These are phyloP conservation scores for Rhamnusium bicolor DNA, from an alignment of 2,888 invertebrate genomes.

Conservation along the genomic window DNA sequence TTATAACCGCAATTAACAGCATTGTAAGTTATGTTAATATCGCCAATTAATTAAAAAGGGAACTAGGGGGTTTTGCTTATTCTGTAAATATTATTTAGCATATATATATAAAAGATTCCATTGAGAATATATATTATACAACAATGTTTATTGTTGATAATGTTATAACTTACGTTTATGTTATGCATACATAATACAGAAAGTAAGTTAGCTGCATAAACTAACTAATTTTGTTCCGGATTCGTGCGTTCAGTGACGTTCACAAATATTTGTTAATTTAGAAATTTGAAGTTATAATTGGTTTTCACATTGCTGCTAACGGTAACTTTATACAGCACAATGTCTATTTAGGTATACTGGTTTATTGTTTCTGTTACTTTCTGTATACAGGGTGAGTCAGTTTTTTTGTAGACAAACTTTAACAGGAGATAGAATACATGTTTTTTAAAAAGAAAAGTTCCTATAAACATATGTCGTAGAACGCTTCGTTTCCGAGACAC, in stretches of 20 bases:
- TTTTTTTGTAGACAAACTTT: no score
- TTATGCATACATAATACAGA: conserved; percentile 10
- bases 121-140: background rate
- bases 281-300: conserved; percentile 29
- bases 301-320: background rate
- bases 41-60: background rate
- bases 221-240: conserved; percentile 19
- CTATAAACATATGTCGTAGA: no score
- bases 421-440: no score
- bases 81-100: background rate
- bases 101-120: background rate
- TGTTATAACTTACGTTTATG: conserved; percentile 6
- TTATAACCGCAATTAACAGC: no score
- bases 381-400: no score
- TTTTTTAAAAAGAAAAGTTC: no score
- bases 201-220: conserved; percentile 26
- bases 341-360: no score
- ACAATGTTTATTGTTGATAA: conserved; percentile 6
- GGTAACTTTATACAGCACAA: background rate
- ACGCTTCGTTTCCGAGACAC: no score
- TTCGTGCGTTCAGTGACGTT: background rate
- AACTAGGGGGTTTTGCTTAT: background rate
- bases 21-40: no score
- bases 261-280: conserved; percentile 10
- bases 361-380: no score